These are phyloP conservation scores for Adelphocoris suturalis DNA, from an alignment of 2,888 invertebrate species.

Conservation along the genomic window DNA sequence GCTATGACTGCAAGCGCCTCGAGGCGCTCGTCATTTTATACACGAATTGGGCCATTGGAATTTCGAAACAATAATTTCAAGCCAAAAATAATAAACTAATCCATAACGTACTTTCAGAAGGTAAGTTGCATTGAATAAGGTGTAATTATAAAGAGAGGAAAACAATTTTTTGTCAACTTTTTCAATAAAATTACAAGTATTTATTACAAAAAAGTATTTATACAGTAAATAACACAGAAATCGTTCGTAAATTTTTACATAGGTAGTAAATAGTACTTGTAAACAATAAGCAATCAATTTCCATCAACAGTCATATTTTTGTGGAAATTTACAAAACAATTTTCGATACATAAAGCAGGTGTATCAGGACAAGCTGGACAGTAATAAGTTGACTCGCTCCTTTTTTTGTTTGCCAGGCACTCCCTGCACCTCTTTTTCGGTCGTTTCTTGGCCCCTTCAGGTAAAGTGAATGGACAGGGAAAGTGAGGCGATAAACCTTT, in stretches of 20 bases:
- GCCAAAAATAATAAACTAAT: constrained; percentile 1
- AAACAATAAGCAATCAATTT: no score
- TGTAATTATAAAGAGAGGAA: not conserved
- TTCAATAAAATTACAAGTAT: not conserved
- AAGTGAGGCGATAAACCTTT: constrained; percentile 42
- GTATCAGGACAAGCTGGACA: no score
- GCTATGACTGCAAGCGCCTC: not conserved
- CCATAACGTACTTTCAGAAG: constrained; percentile 1
- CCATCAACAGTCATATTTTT: no score
- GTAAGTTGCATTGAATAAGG: not conserved
- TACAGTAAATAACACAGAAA: no score
- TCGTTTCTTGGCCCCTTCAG: constrained; percentile 39
- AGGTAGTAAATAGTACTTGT: no score
- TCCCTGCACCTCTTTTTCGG: constrained; percentile 42
- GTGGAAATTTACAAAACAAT: no score
- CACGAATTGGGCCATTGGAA: not conserved
- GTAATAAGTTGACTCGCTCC: constrained; percentile 9
- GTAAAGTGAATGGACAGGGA: constrained; percentile 23
- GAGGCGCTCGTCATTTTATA: not conserved
- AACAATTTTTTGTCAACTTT: not conserved
- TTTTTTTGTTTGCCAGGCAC: constrained; percentile 39
- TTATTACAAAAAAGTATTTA: not conserved
- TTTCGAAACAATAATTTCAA: not conserved
- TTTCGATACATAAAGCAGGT: no score
- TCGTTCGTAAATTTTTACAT: no score